Conservation (phyloP, 64 coral and sea anemone genomes). For the Montipora efflorescens region DNA sequence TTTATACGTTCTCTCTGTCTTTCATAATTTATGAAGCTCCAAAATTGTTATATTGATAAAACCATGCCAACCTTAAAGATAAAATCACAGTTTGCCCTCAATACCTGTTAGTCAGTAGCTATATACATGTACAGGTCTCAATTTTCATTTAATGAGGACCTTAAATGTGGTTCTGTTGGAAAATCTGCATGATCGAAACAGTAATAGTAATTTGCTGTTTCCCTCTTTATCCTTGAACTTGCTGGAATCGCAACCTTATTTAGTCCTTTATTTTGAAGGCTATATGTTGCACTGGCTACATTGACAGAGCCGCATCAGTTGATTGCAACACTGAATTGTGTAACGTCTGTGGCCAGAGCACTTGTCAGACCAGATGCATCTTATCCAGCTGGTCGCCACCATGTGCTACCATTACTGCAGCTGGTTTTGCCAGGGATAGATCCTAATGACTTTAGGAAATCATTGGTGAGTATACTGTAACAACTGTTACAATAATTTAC, state of each 20-base stretch:
- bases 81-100: too few relatives aligned
- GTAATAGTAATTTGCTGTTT: too few relatives aligned
- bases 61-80: too few relatives aligned
- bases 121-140: too few relatives aligned
- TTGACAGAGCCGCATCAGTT: slow-evolving; percentile 98
- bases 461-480: slow-evolving; percentile 72
- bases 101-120: too few relatives aligned
- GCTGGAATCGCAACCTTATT: background rate
- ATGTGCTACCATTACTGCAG: slow-evolving; percentile 87
- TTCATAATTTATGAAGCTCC: background rate
- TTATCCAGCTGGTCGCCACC: slow-evolving; percentile 81
- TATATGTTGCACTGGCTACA: slow-evolving; percentile 89
- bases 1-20: too few relatives aligned
- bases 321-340: slow-evolving; percentile 92
- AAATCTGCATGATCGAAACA: too few relatives aligned
- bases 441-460: slow-evolving; percentile 99
- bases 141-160: too few relatives aligned
- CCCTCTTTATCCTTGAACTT: too few relatives aligned
- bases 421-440: slow-evolving; percentile 97
- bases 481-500: too few relatives aligned
- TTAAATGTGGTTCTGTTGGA: too few relatives aligned
- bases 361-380: slow-evolving; percentile 86
- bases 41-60: background rate
- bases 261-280: slow-evolving; percentile 60
- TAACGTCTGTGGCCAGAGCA: slow-evolving; percentile 91